phyloP scores from a whole-genome alignment of 2,888 invertebrate species.

The Eledona agricola region DNA sequence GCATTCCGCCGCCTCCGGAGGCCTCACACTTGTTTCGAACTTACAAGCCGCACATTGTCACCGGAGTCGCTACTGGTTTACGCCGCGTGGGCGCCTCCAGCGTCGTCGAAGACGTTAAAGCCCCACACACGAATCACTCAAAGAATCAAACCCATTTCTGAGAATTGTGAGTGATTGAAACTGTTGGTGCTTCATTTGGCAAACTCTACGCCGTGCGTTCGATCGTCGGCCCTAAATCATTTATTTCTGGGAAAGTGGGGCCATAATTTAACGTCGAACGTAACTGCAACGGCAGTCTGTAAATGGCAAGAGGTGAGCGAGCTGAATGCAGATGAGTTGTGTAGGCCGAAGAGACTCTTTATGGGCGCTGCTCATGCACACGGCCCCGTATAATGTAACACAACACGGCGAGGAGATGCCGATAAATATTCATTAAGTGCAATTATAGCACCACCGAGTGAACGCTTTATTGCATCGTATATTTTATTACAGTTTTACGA shows the following conservation, averaged over 20 bases:
- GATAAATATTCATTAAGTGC: slow-evolving; percentile 64
- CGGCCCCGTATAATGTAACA: slow-evolving; percentile 55
- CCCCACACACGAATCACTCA: too few species aligned
- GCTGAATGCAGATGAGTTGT: slow-evolving; percentile 62
- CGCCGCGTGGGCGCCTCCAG: background rate
- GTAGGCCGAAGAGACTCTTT: slow-evolving; percentile 57
- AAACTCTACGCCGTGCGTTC: slow-evolving; percentile 12
- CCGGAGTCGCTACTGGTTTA: slow-evolving; percentile 33
- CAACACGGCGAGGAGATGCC: slow-evolving; percentile 58
- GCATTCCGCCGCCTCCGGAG: slow-evolving; percentile 33
- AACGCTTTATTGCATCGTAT: slow-evolving; percentile 63
- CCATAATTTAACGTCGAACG: slow-evolving; percentile 58
- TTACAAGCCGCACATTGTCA: slow-evolving; percentile 37
- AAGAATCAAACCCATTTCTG: too few species aligned
- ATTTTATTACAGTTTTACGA: slow-evolving; percentile 62
- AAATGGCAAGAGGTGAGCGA: slow-evolving; percentile 59
- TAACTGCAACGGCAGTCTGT: slow-evolving; percentile 58
- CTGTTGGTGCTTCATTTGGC: too few species aligned
- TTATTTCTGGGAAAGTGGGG: slow-evolving; percentile 54
- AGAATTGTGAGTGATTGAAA: too few species aligned
- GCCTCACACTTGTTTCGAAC: slow-evolving; percentile 34
- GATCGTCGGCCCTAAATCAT: slow-evolving; percentile 49
- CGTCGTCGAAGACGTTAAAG: background rate
- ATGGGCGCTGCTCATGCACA: slow-evolving; percentile 57
- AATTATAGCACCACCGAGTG: slow-evolving; percentile 63